Percentiles rank a stretch among this genome's conserved stretches.
Conservation (phyloP, 2,888 invertebrate species). For the Aquatica leii region DNA sequence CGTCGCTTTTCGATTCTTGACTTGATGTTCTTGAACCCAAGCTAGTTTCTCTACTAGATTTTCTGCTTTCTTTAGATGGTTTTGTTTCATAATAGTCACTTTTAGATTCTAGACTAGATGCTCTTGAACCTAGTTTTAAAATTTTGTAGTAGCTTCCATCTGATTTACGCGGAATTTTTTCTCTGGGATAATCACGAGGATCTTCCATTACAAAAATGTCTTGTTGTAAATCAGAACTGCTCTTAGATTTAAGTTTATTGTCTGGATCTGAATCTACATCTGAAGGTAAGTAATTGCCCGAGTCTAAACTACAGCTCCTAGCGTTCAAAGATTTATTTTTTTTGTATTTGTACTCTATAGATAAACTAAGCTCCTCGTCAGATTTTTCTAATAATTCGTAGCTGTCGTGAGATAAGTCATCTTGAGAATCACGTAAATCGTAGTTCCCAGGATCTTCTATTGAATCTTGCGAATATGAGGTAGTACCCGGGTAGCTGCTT, state of each 20-base stretch:
- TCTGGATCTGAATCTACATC: slow-evolving; percentile 74
- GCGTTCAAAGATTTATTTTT: slow-evolving; percentile 54
- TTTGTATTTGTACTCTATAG: slow-evolving; percentile 56
- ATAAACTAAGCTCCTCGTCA: slow-evolving; percentile 67
- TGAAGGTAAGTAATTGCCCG: slow-evolving; percentile 79
- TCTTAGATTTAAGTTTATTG: slow-evolving; percentile 68
- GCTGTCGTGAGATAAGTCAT: slow-evolving; percentile 88
- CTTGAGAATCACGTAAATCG: slow-evolving; percentile 77
- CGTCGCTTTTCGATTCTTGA: slow-evolving; percentile 70
- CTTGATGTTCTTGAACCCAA: slow-evolving; percentile 70
- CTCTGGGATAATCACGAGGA: slow-evolving; percentile 76
- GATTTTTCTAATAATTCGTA: slow-evolving; percentile 85
- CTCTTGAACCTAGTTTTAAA: slow-evolving; percentile 71
- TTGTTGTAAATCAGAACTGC: slow-evolving; percentile 73
- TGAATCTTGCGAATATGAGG: slow-evolving; percentile 70
- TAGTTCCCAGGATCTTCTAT: slow-evolving; percentile 71
- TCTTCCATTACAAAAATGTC: slow-evolving; percentile 83
- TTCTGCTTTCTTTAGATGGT: slow-evolving; percentile 61
- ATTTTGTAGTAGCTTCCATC: slow-evolving; percentile 78
- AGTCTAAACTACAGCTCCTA: slow-evolving; percentile 78
- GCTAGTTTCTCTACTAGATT: slow-evolving; percentile 61
- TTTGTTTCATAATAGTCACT: slow-evolving; percentile 75
- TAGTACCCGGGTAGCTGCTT: slow-evolving; percentile 85
- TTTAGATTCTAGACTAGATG: slow-evolving; percentile 75
- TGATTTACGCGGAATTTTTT: slow-evolving; percentile 75